Conservation (phyloP, 2,888 invertebrate species). For the Nomada ruficornis region DNA sequence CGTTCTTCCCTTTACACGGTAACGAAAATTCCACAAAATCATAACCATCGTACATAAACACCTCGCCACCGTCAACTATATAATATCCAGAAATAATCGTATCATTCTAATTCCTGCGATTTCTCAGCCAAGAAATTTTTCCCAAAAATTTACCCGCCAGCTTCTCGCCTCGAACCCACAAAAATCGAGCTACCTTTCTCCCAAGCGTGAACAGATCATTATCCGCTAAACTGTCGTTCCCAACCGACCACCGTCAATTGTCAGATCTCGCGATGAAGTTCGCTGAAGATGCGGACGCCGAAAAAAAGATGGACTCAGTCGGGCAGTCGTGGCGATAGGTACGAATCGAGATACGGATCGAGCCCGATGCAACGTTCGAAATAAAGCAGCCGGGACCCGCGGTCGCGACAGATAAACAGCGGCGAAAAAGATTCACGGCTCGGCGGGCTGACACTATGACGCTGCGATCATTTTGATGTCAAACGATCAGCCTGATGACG, state of each 20-base stretch:
- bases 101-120: no score
- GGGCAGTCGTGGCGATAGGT: constrained; percentile 4
- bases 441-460: constrained; percentile 52
- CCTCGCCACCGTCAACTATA: no score
- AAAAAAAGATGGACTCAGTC: constrained; percentile 35
- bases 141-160: no score
- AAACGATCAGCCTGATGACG: constrained; percentile 65
- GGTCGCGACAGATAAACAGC: constrained; percentile 28
- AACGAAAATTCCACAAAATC: no score
- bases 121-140: no score
- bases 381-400: constrained; percentile 23
- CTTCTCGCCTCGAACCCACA: no score
- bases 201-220: not conserved
- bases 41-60: no score
- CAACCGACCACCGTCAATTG: constrained; percentile 38
- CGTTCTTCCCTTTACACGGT: no score
- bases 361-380: constrained; percentile 10
- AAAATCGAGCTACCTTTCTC: not conserved
- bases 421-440: constrained; percentile 42
- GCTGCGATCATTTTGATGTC: constrained; percentile 76
- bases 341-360: constrained; percentile 15
- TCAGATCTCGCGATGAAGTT: constrained; percentile 4
- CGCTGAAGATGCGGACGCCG: constrained; percentile 5
- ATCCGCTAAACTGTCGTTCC: not conserved
- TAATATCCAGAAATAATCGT: no score